Evolutionary conservation across 2,797 vertebrate genomes (phyloP).

Genomic region (Echiichthys vipera): DNA sequence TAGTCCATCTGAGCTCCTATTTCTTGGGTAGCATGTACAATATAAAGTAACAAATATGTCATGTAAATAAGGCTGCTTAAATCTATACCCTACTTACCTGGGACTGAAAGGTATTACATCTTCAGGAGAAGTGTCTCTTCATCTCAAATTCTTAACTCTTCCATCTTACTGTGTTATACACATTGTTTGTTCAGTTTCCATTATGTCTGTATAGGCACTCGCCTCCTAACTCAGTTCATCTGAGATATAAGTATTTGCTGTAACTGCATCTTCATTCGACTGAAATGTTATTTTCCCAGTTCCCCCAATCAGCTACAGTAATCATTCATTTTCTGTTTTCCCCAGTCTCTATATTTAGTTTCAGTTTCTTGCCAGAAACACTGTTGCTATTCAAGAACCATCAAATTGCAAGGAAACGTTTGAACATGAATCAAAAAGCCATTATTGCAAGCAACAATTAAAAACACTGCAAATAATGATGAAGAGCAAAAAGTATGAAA

Average conservation of each 20-base stretch:
- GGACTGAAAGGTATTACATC: conserved; percentile 29
- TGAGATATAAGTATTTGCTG: not conserved
- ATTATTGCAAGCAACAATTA: conserved; percentile 23
- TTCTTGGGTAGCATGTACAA: conserved; percentile 23
- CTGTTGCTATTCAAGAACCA: conserved; percentile 17
- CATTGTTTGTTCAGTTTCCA: conserved; percentile 4
- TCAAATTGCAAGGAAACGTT: too few species aligned
- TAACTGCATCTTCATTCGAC: not conserved
- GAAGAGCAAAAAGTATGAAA: conserved; percentile 13
- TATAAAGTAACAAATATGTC: conserved; percentile 42
- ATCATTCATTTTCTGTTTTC: conserved; percentile 17
- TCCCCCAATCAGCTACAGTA: conserved; percentile 5
- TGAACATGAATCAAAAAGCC: conserved; percentile 29
- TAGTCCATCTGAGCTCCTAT: conserved; percentile 28
- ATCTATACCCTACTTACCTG: conserved; percentile 44
- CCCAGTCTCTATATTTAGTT: conserved; percentile 2
- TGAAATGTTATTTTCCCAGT: conserved; percentile 8
- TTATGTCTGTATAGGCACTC: conserved; percentile 11
- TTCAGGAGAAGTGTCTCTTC: conserved; percentile 28
- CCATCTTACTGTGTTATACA: not conserved
- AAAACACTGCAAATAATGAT: conserved; percentile 8
- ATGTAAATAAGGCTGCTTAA: conserved; percentile 44
- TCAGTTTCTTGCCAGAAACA: conserved; percentile 5
- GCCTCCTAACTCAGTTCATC: conserved; percentile 19
- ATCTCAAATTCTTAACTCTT: conserved; percentile 22